These are phyloP conservation scores for Ceratothoa steindachneri DNA, from an alignment of 2,888 invertebrate genomes.

Conservation along the genomic window DNA sequence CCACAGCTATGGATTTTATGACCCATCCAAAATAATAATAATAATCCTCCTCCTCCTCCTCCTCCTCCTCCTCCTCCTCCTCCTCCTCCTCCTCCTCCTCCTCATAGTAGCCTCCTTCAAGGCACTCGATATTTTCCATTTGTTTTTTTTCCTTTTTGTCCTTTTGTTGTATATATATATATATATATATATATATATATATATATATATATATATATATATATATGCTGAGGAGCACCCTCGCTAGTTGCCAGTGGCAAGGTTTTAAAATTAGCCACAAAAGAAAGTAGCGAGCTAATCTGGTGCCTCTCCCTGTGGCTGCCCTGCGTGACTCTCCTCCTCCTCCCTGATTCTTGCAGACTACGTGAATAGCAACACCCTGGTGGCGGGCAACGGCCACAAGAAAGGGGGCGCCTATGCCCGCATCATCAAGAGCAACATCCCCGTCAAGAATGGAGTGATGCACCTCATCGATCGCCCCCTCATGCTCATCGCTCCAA, in stretches of 20 bases:
- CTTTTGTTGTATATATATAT: background rate
- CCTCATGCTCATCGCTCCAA: slow-evolving; percentile 77
- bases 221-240: background rate
- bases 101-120: background rate
- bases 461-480: slow-evolving; percentile 88
- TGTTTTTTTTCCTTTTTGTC: background rate
- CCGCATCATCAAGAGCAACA: slow-evolving; percentile 81
- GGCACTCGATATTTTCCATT: background rate
- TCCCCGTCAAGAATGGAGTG: slow-evolving; percentile 86
- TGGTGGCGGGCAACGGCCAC: slow-evolving; percentile 56
- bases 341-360: slow-evolving; percentile 11
- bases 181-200: background rate
- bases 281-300: no score
- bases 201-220: background rate
- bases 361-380: slow-evolving; percentile 48
- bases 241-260: background rate
- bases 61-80: background rate
- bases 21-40: no score
- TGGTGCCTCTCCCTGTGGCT: background rate
- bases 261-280: background rate
- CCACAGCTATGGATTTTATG: no score
- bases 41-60: no score
- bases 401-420: slow-evolving; percentile 78
- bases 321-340: background rate
- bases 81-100: background rate